A percentile compares a stretch with the other conserved stretches of the same genome.
phyloP scores from a whole-genome alignment of 2,888 invertebrate genomes.

The Piscicola geometra region DNA sequence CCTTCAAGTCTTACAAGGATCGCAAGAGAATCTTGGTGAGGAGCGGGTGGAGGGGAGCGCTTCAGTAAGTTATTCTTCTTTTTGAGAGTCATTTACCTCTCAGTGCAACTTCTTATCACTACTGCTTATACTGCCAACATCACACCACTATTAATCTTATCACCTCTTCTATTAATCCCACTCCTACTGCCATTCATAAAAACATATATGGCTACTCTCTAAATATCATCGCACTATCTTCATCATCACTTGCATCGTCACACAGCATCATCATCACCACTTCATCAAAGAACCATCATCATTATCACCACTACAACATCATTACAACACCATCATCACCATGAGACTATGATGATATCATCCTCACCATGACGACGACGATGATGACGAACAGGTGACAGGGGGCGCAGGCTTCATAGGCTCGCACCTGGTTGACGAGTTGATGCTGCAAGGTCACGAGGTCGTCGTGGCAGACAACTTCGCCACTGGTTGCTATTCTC shows the following conservation, averaged over 20 bases:
- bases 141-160: background rate
- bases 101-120: no score
- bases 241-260: background rate
- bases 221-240: background rate
- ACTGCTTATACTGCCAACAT: no score
- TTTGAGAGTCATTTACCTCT: no score
- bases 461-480: constrained; percentile 95
- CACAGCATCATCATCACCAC: background rate
- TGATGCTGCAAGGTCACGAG: constrained; percentile 93
- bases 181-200: background rate
- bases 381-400: constrained; percentile 69
- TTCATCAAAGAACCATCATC: background rate
- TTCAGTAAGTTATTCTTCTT: no score
- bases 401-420: constrained; percentile 98
- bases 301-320: no score
- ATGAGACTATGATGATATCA: no score
- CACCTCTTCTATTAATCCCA: no score
- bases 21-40: background rate
- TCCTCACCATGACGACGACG: no score
- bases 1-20: background rate
- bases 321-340: no score
- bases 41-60: no score
- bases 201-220: background rate
- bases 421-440: constrained; percentile 87
- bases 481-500: constrained; percentile 72